These are phyloP conservation scores for Rhinichthys osculus DNA, from an alignment of 2,797 vertebrate species.

Conservation along the genomic window DNA sequence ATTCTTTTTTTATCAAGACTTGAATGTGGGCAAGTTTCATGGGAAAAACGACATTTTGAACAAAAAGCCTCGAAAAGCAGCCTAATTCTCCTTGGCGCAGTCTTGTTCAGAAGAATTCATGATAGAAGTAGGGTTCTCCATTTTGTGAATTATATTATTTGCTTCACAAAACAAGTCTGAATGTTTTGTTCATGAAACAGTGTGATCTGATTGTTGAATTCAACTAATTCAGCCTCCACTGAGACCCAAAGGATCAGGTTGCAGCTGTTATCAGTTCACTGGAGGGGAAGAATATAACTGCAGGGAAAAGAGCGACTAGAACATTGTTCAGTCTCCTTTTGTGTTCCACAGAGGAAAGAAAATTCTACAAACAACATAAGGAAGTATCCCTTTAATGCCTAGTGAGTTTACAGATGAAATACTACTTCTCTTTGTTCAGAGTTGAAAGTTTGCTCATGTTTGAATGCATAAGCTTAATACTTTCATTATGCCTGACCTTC, in stretches of 20 bases:
- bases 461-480: slow-evolving; percentile 58
- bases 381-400: slow-evolving; percentile 15
- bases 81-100: background rate
- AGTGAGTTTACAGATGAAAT: slow-evolving; percentile 26
- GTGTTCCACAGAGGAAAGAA: slow-evolving; percentile 3
- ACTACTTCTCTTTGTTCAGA: slow-evolving; percentile 42
- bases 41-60: too few relatives aligned
- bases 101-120: background rate
- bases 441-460: slow-evolving; percentile 49
- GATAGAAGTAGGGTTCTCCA: background rate
- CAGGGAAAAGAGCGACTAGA: background rate
- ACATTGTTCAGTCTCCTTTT: background rate
- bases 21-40: background rate
- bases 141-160: background rate
- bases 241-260: background rate
- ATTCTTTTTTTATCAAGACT: too few relatives aligned
- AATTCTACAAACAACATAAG: background rate
- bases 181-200: background rate
- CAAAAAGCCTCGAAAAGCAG: too few relatives aligned
- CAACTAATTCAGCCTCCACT: background rate
- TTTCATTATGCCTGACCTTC: slow-evolving; percentile 61
- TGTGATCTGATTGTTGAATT: background rate
- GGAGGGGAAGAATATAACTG: background rate
- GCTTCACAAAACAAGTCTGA: background rate
- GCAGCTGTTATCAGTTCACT: background rate